Conservation (phyloP, 2,113 vertebrate genomes). For the Limanda limanda region DNA sequence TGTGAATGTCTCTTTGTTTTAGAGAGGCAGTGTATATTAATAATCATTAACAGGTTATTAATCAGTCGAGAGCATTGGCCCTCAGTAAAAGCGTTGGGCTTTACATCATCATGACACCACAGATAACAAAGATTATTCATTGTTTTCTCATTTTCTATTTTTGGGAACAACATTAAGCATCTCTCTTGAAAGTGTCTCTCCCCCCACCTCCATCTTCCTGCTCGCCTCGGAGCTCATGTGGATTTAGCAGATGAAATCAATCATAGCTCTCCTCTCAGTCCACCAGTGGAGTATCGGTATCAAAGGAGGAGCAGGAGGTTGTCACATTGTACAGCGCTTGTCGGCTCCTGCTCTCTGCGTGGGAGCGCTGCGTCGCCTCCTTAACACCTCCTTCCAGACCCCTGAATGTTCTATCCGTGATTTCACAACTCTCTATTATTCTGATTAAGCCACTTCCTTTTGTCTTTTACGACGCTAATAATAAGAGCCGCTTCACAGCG, state of each 20-base stretch:
- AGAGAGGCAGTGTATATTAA: slow-evolving; percentile 19
- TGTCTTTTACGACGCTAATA: slow-evolving; percentile 55
- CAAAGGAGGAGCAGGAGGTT: slow-evolving; percentile 15
- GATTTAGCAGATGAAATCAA: slow-evolving; percentile 52
- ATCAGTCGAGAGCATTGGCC: slow-evolving; percentile 10
- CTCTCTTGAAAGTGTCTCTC: background rate
- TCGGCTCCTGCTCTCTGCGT: slow-evolving; percentile 38
- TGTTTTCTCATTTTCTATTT: background rate
- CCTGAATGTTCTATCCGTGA: background rate
- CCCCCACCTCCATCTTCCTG: slow-evolving; percentile 4
- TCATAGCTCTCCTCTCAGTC: slow-evolving; percentile 27
- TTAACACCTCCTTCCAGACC: slow-evolving; percentile 19
- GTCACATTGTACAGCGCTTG: slow-evolving; percentile 24
- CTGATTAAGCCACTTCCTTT: slow-evolving; percentile 50
- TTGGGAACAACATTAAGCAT: slow-evolving; percentile 4
- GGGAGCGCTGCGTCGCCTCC: slow-evolving; percentile 18
- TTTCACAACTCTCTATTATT: slow-evolving; percentile 51
- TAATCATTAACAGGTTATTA: slow-evolving; percentile 21
- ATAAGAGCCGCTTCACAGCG: slow-evolving; percentile 50
- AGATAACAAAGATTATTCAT: background rate
- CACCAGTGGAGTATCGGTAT: slow-evolving; percentile 28
- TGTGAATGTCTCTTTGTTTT: slow-evolving; percentile 2
- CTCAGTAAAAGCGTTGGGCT: slow-evolving; percentile 18
- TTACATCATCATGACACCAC: slow-evolving; percentile 35
- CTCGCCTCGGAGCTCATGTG: slow-evolving; percentile 21